Evolutionary conservation across 92 coral and sea anemone species (phyloP), one percentile per base, ranked within the genome.

Genomic region (Micromussa lordhowensis): DNA sequence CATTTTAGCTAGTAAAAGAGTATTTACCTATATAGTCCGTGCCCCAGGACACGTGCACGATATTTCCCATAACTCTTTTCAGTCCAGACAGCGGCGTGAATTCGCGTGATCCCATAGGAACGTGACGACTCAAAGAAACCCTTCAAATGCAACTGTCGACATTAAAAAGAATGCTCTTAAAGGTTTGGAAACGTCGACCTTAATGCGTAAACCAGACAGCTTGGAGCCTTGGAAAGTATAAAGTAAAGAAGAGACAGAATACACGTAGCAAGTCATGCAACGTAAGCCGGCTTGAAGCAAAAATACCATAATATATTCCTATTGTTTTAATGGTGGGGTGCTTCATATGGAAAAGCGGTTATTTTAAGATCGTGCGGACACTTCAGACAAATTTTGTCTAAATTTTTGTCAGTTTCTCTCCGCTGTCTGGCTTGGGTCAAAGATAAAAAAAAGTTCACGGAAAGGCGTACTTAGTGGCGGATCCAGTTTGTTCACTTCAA

Each of bases 91-190:
- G 34, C 26, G 71, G n/a, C 71, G 32, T 12, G 18, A 26, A 26
- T 26, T 66, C 71, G 71, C 71, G 71, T 12, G 34, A 66, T 66
- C 34, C 26, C 16, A 66, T 24, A 5, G 2, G 71, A 66, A 28
- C 34, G 71, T 66, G 71, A 66, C 29, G n/a, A 63, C 69, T 26
- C 22, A 31, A 58, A 31, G 49, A 31, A n/a, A 30, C 49, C 29
- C 34, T 18, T 48, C 58, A 79, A 79, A 79, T 32, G 29, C 30
- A 79, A 19, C 29, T 54, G 69, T 32, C 51, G 58, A 79, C 21
- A 79, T 79, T 53, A 12, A 79, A 38, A 79, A 44, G 51, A 44
- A 31, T 49, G 18, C 71, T 11, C 71, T 79, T 34, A 77, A 79
- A 28, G 71, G 49, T 21, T 58, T 22, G 10, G 59, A 58, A 34